Evolutionary conservation across 2,888 invertebrate genomes (phyloP), one percentile per base, ranked within the genome.

Genomic region (Timema podura): DNA sequence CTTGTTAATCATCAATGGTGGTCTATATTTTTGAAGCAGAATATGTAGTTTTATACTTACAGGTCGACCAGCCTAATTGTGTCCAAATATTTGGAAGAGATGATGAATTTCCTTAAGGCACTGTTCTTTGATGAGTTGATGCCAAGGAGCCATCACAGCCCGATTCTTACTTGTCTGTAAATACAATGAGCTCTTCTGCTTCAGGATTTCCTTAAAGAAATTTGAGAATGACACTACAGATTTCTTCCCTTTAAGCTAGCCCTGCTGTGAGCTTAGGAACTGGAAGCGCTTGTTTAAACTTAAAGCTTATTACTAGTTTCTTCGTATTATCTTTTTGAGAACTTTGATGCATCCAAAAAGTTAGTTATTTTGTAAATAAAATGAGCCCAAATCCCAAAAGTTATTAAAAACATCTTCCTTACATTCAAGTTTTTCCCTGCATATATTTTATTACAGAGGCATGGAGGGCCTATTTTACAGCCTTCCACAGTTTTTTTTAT

Each of bases 241-340:
- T 59, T 45, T 15, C 59, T 8, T 59, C 16, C 6, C 59, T 59
- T 59, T 44, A n/a, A n/a, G n/a, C n/a, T n/a, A n/a, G n/a, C n/a
- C 30, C 30, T 30, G 59, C 16, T 59, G 15, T 59, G 30, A 59
- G 59, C 59, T 59, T 59, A 44, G 59, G 59, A 10, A 59, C 59
- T 59, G 30, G 59, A 59, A 59, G 16, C 30, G 59, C 59, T 59
- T 59, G 6, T 8, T 54, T 30, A 2, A 2, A 59, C 6, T 59
- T 16, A 59, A 59, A 44, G 45, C 59, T 59, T 7, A 16, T 59
- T 59, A 59, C 59, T 13, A 59, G 59, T 59, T 59, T 59, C 59
- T 59, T 59, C 59, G 59, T 0, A 59, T 59, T 59, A 59, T 59
- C 30, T 44, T 44, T 45, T 13, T 59, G 59, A 44, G 59, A 59